Evolutionary conservation across 2,113 vertebrate genomes (phyloP).

Genomic region (Equus quagga): DNA sequence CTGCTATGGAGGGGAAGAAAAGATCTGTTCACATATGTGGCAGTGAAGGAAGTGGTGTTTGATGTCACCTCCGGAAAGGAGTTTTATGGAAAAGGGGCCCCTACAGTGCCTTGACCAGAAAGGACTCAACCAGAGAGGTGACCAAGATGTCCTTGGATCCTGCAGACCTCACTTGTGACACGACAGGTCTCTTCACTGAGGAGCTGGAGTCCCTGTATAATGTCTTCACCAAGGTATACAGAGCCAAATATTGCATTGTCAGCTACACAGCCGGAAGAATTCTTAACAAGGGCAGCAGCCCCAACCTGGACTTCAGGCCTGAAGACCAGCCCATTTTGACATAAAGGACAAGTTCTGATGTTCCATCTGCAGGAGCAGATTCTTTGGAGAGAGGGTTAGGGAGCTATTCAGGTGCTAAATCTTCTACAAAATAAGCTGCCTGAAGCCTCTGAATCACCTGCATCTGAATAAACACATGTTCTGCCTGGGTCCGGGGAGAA

Average conservation of each 20-base stretch:
- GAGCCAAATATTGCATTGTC: constrained; percentile 93
- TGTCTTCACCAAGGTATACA: constrained; percentile 92
- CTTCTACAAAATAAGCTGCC: neutral
- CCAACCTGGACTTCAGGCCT: constrained; percentile 90
- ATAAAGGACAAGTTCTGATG: constrained; percentile 92
- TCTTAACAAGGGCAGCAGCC: constrained; percentile 91
- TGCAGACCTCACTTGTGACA: constrained; percentile 90
- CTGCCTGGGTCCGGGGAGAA: neutral
- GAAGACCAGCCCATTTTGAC: constrained; percentile 92
- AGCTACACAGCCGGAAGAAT: constrained; percentile 91
- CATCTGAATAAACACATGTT: constrained; percentile 24
- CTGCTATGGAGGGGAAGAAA: constrained; percentile 79
- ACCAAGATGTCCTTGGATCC: constrained; percentile 94
- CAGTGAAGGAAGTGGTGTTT: constrained; percentile 93
- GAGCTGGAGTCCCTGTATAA: constrained; percentile 90
- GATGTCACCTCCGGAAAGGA: constrained; percentile 93
- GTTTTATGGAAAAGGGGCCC: constrained; percentile 92
- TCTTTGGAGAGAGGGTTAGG: neutral
- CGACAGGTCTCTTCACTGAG: constrained; percentile 88
- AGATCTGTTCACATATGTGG: constrained; percentile 91
- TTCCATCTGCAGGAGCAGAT: neutral
- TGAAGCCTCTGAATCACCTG: neutral
- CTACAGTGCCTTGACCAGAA: constrained; percentile 91
- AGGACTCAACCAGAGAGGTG: constrained; percentile 92
- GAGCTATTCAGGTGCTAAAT: neutral